Base-by-base conservation (phyloP, 2,888 invertebrate genomes). In the Sinohyriopsis cumingii region DNA sequence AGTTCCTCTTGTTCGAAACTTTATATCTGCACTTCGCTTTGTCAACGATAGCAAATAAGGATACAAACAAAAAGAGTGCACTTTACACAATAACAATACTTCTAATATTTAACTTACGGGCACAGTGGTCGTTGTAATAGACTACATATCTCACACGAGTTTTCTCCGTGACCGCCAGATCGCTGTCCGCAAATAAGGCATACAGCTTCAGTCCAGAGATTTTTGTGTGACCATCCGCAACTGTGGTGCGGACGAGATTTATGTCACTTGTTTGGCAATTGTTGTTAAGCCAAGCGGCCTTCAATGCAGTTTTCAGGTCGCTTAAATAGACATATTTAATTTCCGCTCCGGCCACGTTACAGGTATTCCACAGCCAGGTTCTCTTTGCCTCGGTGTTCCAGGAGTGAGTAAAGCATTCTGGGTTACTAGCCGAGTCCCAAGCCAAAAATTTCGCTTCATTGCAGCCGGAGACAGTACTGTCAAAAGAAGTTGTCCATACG, bases 91-190 rank as follows among this genome's bases (percentile, higher is more conserved):
- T 18, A 25, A 25, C 12, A 63, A 9, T 20, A n/a, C 0, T 45
- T 28, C 22, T 15, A 54, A 61, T 22, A 20, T 28, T 20, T 20
- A 22, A 33, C 68, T 45, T 63, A 75, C 75, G 62, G 60, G 75
- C 69, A 57, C 75, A 75, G 33, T 72, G 55, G 57, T 75, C 72
- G 55, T 75, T 75, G 28, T 72, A 75, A 71, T 72, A 75, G 5
- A 75, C 75, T 12, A 75, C 75, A 65, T 72, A 59, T 24, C 67
- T 66, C 7, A 75, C 65, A 59, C 69, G 22, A 24, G 59, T 45
- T 25, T 63, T 60, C 55, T 75, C 75, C 3, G 72, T 64, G 7
- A 75, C 75, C 6, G 28, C 67, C 19, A 55, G 25, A 25, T 75
- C 72, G 65, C 75, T 75, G 28, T 45, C 71, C 18, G 75, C 71